Percentiles rank a stretch among this genome's conserved stretches.
phyloP scores from a whole-genome alignment of 2,113 vertebrate genomes.

The Pachypanchax playfairii region DNA sequence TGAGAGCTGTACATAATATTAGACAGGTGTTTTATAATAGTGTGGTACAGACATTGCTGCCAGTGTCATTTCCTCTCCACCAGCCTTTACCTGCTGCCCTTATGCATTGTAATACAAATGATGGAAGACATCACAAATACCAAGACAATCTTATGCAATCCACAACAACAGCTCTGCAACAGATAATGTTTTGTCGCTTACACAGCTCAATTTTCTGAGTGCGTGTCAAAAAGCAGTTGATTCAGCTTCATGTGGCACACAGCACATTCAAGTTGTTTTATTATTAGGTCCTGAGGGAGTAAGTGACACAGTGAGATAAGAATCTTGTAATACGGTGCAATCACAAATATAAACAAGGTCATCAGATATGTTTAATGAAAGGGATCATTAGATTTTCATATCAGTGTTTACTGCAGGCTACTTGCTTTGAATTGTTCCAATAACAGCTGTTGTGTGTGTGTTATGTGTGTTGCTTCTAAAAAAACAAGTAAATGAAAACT shows the following conservation, averaged over 20 bases:
- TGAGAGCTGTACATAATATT: background rate
- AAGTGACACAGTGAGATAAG: background rate
- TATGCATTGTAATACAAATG: background rate
- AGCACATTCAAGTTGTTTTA: background rate
- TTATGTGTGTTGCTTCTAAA: background rate
- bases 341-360: background rate
- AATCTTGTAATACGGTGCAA: conserved; percentile 7
- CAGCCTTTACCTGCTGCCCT: background rate
- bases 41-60: background rate
- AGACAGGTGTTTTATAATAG: background rate
- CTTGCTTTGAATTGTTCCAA: background rate
- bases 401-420: background rate
- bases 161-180: conserved; percentile 4
- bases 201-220: background rate
- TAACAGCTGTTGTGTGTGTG: conserved; percentile 1
- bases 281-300: background rate
- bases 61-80: background rate
- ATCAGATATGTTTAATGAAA: background rate
- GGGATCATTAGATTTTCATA: background rate
- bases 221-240: conserved; percentile 14
- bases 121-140: background rate
- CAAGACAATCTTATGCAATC: conserved; percentile 14
- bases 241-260: conserved; percentile 11
- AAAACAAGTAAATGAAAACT: too few relatives aligned
- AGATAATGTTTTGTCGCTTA: background rate